Conservation (phyloP, 30 jellyfish, hydroid and myxozoan genomes). For the Pseudorhiza aurosa region DNA sequence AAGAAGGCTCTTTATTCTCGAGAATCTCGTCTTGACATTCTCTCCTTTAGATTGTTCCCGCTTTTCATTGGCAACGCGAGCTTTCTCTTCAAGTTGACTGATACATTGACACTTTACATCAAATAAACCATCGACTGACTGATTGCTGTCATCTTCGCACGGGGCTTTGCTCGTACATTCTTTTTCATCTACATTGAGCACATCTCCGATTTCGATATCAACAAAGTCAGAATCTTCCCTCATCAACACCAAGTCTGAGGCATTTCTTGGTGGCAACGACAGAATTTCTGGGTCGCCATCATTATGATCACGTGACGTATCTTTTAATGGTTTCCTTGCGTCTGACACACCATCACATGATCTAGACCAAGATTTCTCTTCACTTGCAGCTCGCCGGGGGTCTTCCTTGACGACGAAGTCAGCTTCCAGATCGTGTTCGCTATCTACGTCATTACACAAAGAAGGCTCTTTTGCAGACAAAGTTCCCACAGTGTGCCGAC, state of each 20-base stretch:
- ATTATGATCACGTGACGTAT: neutral
- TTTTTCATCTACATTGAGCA: neutral
- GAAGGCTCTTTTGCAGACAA: neutral
- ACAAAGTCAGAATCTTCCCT: conserved; percentile 31
- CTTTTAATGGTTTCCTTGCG: neutral
- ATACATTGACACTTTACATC: no score
- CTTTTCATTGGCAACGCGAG: neutral
- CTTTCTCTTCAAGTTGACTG: neutral
- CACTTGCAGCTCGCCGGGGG: neutral
- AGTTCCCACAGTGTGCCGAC: conserved; percentile 52
- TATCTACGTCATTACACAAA: no score
- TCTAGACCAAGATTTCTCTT: neutral
- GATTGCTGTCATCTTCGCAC: neutral
- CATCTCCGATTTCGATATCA: conserved; percentile 30
- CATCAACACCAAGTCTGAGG: neutral
- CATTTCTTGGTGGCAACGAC: conserved; percentile 49
- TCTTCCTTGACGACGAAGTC: neutral
- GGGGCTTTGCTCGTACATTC: no score
- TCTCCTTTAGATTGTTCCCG: neutral
- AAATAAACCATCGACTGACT: no score
- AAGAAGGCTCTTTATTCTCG: conserved; percentile 53
- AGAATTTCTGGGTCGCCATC: conserved; percentile 15
- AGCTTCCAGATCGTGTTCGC: no score
- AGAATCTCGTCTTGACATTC: conserved; percentile 9
- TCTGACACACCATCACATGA: neutral